Evolutionary conservation across 2,888 invertebrate species (phyloP).

Genomic region (Omphaloscelis lunosa): DNA sequence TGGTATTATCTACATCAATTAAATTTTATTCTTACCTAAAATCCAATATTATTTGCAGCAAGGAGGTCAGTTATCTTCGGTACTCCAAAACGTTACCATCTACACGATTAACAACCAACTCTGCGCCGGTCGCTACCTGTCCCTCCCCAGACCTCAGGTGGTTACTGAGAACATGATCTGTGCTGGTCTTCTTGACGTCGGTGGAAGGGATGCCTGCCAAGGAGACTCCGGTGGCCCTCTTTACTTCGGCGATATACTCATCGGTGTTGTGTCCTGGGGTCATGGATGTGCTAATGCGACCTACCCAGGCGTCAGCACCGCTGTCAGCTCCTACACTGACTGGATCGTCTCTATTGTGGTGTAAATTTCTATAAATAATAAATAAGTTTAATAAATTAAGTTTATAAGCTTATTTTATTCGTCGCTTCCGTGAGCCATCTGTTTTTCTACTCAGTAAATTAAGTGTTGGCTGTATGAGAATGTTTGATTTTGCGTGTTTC

Average conservation of each 20-base stretch:
- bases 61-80: slow-evolving; percentile 40
- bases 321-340: slow-evolving; percentile 76
- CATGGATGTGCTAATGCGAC: slow-evolving; percentile 83
- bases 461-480: not conserved
- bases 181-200: slow-evolving; percentile 75
- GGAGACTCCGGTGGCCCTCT: slow-evolving; percentile 89
- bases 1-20: not conserved
- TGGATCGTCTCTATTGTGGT: slow-evolving; percentile 71
- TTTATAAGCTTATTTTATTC: too few relatives aligned
- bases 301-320: slow-evolving; percentile 87
- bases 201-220: slow-evolving; percentile 79
- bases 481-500: not conserved
- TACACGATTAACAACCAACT: slow-evolving; percentile 42
- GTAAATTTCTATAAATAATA: not conserved
- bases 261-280: slow-evolving; percentile 89
- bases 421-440: too few relatives aligned
- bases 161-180: slow-evolving; percentile 83
- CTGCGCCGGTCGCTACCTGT: slow-evolving; percentile 46
- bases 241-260: slow-evolving; percentile 76
- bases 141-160: slow-evolving; percentile 9
- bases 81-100: slow-evolving; percentile 49
- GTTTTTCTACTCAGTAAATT: not conserved
- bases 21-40: not conserved
- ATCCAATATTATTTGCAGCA: slow-evolving; percentile 35
- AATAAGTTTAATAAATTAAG: too few relatives aligned